phyloP scores from a whole-genome alignment of 1,140 invertebrate species.

The Piezodorus guildinii region DNA sequence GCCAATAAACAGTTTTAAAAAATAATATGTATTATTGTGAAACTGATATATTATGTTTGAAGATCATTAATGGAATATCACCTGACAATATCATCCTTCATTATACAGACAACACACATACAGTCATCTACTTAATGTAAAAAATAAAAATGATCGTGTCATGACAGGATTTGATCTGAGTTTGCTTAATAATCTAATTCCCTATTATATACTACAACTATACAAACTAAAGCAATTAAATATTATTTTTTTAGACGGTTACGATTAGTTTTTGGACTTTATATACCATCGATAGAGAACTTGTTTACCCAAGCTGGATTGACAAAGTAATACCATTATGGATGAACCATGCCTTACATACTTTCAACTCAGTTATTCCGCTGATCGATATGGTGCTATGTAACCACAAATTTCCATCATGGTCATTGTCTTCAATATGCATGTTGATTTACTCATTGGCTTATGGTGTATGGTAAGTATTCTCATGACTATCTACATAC shows the following conservation, averaged over 20 bases:
- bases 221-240: no score
- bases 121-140: no score
- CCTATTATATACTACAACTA: no score
- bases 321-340: constrained; percentile 67
- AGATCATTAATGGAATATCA: no score
- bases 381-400: constrained; percentile 53
- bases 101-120: no score
- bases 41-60: no score
- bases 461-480: constrained; percentile 4
- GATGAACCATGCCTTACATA: constrained; percentile 83
- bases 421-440: background rate
- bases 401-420: constrained; percentile 54
- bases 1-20: no score
- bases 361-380: constrained; percentile 60
- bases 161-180: no score
- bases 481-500: background rate
- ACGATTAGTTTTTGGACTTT: constrained; percentile 74
- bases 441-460: background rate
- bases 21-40: no score
- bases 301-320: constrained; percentile 67
- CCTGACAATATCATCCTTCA: no score
- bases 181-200: no score
- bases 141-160: no score
- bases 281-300: constrained; percentile 71
- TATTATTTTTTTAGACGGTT: constrained; percentile 53